These are phyloP conservation scores for Meteorus sp. DNA, from an alignment of 1,140 invertebrate genomes.

Conservation along the genomic window DNA sequence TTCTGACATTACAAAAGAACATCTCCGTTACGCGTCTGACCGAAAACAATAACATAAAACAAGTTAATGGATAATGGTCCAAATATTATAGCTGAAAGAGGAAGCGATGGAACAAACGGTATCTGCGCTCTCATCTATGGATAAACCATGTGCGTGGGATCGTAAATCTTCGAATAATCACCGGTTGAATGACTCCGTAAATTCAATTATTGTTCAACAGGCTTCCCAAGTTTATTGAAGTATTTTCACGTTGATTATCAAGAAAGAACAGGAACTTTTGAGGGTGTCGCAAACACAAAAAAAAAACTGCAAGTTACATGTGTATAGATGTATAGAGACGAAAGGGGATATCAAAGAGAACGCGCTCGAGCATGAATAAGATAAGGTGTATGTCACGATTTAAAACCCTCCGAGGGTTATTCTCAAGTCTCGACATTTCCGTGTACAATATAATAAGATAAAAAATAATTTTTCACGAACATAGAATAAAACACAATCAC, in stretches of 20 bases:
- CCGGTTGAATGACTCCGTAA: constrained; percentile 4
- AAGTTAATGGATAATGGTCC: too few relatives aligned
- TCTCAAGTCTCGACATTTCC: constrained; percentile 23
- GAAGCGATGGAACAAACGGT: too few relatives aligned
- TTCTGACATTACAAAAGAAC: too few relatives aligned
- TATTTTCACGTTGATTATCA: not conserved
- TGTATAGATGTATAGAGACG: too few relatives aligned
- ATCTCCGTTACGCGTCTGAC: too few relatives aligned
- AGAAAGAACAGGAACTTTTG: not conserved
- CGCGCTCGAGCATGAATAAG: constrained; percentile 11
- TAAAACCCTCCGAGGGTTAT: constrained; percentile 6
- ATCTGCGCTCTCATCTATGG: too few relatives aligned
- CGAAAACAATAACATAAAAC: too few relatives aligned
- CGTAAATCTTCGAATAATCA: constrained; percentile 1
- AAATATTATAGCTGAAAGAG: too few relatives aligned
- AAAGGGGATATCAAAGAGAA: constrained; percentile 1
- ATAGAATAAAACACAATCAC: too few relatives aligned
- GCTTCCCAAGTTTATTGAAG: constrained; percentile 9
- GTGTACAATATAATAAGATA: constrained; percentile 18
- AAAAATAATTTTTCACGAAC: not conserved
- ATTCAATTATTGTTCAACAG: constrained; percentile 26
- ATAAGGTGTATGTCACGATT: constrained; percentile 10
- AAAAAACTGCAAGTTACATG: not conserved
- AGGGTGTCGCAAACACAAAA: not conserved
- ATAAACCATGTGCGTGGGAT: not conserved